Percentiles rank a stretch among this genome's conserved stretches.
phyloP scores from a whole-genome alignment of 2,888 invertebrate species.

The Lithophane semibrunnea region DNA sequence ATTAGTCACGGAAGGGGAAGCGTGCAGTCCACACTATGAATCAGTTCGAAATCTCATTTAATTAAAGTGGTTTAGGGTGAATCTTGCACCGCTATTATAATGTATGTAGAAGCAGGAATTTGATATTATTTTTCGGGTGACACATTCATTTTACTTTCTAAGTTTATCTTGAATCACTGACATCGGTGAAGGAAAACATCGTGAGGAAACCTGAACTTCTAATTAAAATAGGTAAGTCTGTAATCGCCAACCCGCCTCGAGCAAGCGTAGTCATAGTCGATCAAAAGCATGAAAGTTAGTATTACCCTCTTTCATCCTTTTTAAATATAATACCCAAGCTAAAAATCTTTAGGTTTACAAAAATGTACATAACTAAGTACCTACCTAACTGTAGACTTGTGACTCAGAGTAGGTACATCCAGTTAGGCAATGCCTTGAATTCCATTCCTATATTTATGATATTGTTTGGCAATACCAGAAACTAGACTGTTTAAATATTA shows the following conservation, averaged over 20 bases:
- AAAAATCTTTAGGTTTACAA: too few relatives aligned
- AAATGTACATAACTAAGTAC: too few relatives aligned
- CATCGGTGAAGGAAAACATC: too few relatives aligned
- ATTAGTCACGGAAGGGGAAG: slow-evolving; percentile 63
- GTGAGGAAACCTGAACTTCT: too few relatives aligned
- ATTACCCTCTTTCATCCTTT: too few relatives aligned
- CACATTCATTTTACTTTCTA: too few relatives aligned
- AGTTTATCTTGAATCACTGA: too few relatives aligned
- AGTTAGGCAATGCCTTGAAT: not conserved
- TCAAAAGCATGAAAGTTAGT: too few relatives aligned
- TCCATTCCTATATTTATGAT: slow-evolving; percentile 6
- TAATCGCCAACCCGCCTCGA: too few relatives aligned
- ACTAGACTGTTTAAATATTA: slow-evolving; percentile 13
- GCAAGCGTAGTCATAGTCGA: too few relatives aligned
- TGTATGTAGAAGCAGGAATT: not conserved
- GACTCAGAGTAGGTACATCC: not conserved
- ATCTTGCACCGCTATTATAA: not conserved
- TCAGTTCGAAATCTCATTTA: slow-evolving; percentile 49
- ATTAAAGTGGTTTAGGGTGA: slow-evolving; percentile 37
- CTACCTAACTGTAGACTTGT: not conserved
- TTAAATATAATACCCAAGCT: too few relatives aligned
- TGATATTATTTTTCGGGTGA: not conserved
- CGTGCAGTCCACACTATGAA: slow-evolving; percentile 48
- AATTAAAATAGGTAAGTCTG: too few relatives aligned
- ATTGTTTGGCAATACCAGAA: slow-evolving; percentile 1